Base-by-base conservation (phyloP, 2,888 invertebrate species). In the Drosophila imparisetae region DNA sequence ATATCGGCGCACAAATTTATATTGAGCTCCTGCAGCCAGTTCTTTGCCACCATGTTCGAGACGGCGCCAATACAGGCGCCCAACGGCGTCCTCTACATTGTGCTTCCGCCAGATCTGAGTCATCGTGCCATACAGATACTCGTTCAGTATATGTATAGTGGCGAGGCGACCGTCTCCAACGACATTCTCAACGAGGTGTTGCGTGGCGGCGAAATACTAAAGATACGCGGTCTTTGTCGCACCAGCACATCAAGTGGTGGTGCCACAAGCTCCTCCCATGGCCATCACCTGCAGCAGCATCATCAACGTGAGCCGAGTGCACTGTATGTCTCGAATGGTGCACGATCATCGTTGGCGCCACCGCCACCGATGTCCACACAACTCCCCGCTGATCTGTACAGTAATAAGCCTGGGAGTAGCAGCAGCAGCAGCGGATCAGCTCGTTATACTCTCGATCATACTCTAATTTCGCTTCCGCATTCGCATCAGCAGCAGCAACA, bases 1-100 rank as follows among this genome's bases (percentile, higher is more conserved):
- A 96, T 97, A 78, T 96, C 96, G 77, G 97, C 97, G 21, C 97
- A 97, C 94, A 96, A 96, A 91, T 96, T 97, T 91, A 96, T 97
- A 70, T 93, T 97, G 75, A 96, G 97, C 78, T 96, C 97, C 30
- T 97, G 97, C 93, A 97, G 97, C 83, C 95, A 93, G 91, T 93
- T 91, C 64, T 93, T 93, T 77, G 92, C 93, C 52, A 91, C 92
- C 30, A 93, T 93, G 86, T 93, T 93, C 62, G 93, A 93, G 71
- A 91, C 91, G 29, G 84, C 92, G 38, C 89, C 92, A n/a, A 83
- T 91, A 38, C 80, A 90, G 2, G 75, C 91, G 36, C 90, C 91
- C 38, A 95, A 94, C 58, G 91, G 92, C 29, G 93, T 94, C 86
- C 92, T 96, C 11, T 95, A 96, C 80, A 95, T 96, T 57, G 96